These are phyloP conservation scores for Sakesphorus luctuosus DNA, from an alignment of 2,113 vertebrate species.

Conservation along the genomic window DNA sequence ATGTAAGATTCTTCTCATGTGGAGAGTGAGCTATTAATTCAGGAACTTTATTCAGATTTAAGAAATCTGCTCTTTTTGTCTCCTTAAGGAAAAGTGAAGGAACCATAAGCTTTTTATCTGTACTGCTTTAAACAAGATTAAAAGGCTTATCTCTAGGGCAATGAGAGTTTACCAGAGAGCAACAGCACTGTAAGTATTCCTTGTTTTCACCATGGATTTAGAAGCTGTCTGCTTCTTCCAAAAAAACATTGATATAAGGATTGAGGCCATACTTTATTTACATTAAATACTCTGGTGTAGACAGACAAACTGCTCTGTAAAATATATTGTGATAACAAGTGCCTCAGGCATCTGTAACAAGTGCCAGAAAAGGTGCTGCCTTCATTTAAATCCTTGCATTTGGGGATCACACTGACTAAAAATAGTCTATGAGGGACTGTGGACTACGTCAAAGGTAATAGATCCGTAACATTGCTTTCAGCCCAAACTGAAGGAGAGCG, in stretches of 20 bases:
- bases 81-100: not conserved
- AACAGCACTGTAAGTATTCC: not conserved
- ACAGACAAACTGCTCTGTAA: not conserved
- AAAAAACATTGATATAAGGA: not conserved
- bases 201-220: not conserved
- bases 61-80: not conserved
- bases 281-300: not conserved
- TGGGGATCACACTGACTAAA: not conserved
- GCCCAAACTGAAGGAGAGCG: not conserved
- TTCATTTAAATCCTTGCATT: not conserved
- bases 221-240: not conserved
- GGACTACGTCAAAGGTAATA: not conserved
- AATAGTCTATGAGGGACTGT: not conserved
- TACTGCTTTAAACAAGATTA: not conserved
- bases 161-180: not conserved
- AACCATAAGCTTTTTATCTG: not conserved
- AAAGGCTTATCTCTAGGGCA: not conserved
- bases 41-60: not conserved
- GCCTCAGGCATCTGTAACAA: not conserved
- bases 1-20: not conserved
- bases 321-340: not conserved
- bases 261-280: not conserved
- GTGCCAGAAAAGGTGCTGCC: not conserved
- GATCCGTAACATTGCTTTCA: not conserved
- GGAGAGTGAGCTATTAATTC: not conserved